Evolutionary conservation across 2,113 vertebrate genomes (phyloP).

Genomic region (Sula dactylatra): DNA sequence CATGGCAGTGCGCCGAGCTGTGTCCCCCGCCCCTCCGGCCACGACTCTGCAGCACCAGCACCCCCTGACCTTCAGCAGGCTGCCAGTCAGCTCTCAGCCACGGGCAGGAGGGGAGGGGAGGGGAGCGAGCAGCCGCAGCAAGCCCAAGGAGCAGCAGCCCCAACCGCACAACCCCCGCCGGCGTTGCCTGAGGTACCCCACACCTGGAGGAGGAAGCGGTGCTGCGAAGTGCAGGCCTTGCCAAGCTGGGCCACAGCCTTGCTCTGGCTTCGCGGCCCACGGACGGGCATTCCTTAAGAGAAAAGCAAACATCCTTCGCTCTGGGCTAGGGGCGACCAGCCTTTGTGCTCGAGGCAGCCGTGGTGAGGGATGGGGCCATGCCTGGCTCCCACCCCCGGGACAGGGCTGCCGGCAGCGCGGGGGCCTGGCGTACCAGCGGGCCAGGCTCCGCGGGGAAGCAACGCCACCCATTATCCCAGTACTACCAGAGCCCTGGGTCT

Average conservation of each 20-base stretch:
- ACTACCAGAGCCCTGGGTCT: neutral
- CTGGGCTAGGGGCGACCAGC: neutral
- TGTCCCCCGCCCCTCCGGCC: neutral
- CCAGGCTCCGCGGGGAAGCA: neutral
- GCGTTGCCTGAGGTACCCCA: no score
- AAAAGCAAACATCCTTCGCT: no score
- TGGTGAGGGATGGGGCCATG: fast-evolving
- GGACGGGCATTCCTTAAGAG: neutral
- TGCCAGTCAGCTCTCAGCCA: neutral
- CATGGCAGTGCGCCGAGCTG: fast-evolving
- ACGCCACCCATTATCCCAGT: fast-evolving
- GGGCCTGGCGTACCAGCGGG: no score
- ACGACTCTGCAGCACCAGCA: neutral
- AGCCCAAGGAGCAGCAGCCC: neutral
- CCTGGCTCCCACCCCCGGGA: no score
- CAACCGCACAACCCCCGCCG: neutral
- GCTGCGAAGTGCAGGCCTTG: neutral
- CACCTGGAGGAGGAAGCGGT: neutral
- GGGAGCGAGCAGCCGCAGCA: neutral
- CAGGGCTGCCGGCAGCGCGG: fast-evolving
- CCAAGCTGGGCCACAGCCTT: neutral
- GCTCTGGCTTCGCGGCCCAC: fast-evolving
- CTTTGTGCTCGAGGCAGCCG: neutral
- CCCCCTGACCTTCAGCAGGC: neutral
- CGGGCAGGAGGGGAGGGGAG: neutral